Conservation (phyloP, 1,140 invertebrate genomes). For the Heliconius congener region DNA sequence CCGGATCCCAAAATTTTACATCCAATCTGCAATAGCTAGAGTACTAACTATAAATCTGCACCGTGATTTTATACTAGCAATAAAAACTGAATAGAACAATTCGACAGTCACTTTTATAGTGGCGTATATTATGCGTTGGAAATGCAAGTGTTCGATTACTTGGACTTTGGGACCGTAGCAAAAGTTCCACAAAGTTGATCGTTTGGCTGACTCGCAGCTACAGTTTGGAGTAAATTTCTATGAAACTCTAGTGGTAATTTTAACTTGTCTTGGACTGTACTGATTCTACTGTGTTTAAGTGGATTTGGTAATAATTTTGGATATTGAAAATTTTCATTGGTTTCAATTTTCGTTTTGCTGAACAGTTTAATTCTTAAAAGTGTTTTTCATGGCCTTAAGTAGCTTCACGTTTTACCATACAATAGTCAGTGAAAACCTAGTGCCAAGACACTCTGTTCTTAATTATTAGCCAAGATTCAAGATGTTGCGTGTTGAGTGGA, state of each 20-base stretch:
- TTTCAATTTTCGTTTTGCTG: too few relatives aligned
- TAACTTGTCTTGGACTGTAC: constrained; percentile 3
- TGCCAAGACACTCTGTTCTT: too few relatives aligned
- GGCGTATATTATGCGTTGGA: constrained; percentile 1
- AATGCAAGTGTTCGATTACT: background rate
- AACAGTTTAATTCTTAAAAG: too few relatives aligned
- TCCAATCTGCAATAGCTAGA: constrained; percentile 6
- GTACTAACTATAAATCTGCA: background rate
- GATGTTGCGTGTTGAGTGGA: too few relatives aligned
- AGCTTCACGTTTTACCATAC: too few relatives aligned
- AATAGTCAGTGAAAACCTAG: too few relatives aligned
- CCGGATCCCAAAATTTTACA: background rate
- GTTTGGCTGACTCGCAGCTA: background rate
- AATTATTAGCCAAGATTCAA: too few relatives aligned
- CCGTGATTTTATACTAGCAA: background rate
- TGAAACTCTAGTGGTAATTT: background rate
- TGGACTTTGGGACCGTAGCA: background rate
- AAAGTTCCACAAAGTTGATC: constrained; percentile 6
- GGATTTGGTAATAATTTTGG: constrained; percentile 6
- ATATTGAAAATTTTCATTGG: background rate
- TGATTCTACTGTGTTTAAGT: background rate
- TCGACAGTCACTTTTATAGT: constrained; percentile 5
- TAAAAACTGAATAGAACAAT: constrained; percentile 13
- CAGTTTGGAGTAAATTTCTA: constrained; percentile 3
- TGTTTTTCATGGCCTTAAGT: too few relatives aligned